Evolutionary conservation across 1,140 invertebrate species (phyloP), one percentile per base, ranked within the genome.

Genomic region (Platyscapa corneri): DNA sequence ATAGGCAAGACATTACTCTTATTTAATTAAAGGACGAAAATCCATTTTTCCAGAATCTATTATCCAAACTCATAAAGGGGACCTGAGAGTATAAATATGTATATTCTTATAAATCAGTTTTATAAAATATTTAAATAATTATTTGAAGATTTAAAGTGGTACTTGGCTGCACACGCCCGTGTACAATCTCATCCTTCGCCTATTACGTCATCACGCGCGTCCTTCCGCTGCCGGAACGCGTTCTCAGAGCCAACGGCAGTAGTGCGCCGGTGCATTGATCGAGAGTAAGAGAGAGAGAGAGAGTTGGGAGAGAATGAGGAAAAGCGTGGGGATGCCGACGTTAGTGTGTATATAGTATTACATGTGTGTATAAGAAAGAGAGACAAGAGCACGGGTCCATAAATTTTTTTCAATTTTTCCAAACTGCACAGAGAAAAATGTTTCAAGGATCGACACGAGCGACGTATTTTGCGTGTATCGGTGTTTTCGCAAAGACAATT

Each of bases 241-340:
- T 76, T 82, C 60, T 83, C 70, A 42, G 46, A 46, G 56, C 53
- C 37, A 56, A 20, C 23, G 16, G 64, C 27, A 67, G 64, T 32
- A 46, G 74, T 32, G 65, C 39, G 27, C 27, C 76, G 37, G 83
- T 84, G 83, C 83, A 84, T 84, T 84, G 80, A 82, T 82, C 80
- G 85, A 34, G 42, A 39, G 84, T 77, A 16, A 30, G 16, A 16
- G 78, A 46, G 84, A 27, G 84, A 46, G 77, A 37, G 72, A 37
- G 32, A 49, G 74, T 20, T n/a, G 60, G 78, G 49, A 53, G 56
- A 34, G 16, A 23, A 32, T 1, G 67, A 37, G 72, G 30, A 37
- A 39, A 56, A 75, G 32, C 12, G 37, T 70, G 82, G 18, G 75
- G 23, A 53, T 7, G 60, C 27, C 0, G 60, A 18, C 14, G 12